Base-by-base conservation (phyloP, 2,113 vertebrate species). In the Corvus moneduloides region DNA sequence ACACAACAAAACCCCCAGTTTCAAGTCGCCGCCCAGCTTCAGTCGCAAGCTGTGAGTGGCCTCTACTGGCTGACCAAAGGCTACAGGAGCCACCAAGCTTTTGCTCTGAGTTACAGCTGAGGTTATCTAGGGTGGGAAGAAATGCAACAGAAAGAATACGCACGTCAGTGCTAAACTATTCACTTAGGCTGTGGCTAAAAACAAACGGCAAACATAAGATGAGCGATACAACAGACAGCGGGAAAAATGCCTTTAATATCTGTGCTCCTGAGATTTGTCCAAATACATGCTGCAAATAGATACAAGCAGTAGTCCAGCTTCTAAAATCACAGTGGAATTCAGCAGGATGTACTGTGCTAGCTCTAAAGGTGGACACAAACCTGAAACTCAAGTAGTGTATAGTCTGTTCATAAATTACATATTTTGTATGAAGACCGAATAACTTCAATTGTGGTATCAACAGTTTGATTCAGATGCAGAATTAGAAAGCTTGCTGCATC, bases 11-110 rank as follows among this genome's bases (percentile, higher is more conserved):
- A 58, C 14, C 61, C 67, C 81, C n/a, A 67, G 75, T 33, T 92
- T 27, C 85, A 37, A 66, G 86, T 69, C 93, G 88, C 96, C 4
- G 66, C 98, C 98, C 97, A 68, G 95, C 39, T 80, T 92, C 87
- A 98, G 97, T 2, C 90, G 98, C 98, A 98, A 99, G 98, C 99
- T 98, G 98, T 99, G 99, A 99, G 99, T 99, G 99, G 98, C 99
- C 99, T 99, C 99, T 99, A 97, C 99, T 99, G 99, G 99, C 98
- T 99, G 98, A 98, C 98, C 98, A 98, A 98, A 98, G 98, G 97
- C 98, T 99, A 98, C 98, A 97, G 97, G 97, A 98, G 98, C 98
- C 98, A 98, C 88, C 88, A 15, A 54, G 68, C 62, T 73, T 77
- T 63, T 69, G 63, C 85, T 86, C 4, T 0, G 12, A 94, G 69